Percentiles rank a stretch among this genome's conserved stretches.
Evolutionary conservation across 2,113 vertebrate genomes (phyloP).

Genomic region (Neotoma lepida): DNA sequence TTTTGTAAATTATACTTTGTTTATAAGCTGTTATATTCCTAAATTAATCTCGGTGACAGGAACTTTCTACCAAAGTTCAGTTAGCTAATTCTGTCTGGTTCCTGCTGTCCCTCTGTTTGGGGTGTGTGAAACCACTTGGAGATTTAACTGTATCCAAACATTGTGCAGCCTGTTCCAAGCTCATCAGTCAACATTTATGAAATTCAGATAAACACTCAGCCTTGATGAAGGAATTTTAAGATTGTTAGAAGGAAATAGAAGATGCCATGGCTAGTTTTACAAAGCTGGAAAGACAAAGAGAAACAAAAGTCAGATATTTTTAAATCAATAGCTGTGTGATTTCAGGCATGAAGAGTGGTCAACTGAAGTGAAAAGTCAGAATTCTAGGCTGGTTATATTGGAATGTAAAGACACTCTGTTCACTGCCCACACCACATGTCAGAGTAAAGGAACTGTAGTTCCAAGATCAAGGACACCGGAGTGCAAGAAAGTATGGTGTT

Average conservation of each 20-base stretch:
- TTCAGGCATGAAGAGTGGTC: not conserved
- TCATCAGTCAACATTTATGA: conserved; percentile 38
- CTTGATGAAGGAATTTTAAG: not conserved
- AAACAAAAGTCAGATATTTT: not conserved
- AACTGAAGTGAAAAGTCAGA: conserved; percentile 2
- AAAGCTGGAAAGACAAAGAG: not conserved
- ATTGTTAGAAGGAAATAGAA: conserved; percentile 10
- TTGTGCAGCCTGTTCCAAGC: not conserved
- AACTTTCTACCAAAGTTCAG: conserved; percentile 29
- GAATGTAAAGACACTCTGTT: not conserved
- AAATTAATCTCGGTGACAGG: conserved; percentile 40
- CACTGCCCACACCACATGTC: not conserved
- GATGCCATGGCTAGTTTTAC: not conserved
- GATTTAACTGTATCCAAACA: conserved; percentile 38
- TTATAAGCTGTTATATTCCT: conserved; percentile 23
- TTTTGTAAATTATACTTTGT: conserved; percentile 42
- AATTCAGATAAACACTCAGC: not conserved
- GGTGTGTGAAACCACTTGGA: conserved; percentile 8
- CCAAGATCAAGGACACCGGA: not conserved
- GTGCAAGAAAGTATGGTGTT: not conserved
- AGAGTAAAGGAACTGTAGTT: not conserved
- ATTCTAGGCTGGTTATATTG: not conserved
- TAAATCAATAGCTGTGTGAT: not conserved
- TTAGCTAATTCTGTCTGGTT: conserved; percentile 34
- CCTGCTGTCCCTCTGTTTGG: not conserved